Conservation (phyloP, 1,140 invertebrate genomes). For the Caenorhabditis elegans region DNA sequence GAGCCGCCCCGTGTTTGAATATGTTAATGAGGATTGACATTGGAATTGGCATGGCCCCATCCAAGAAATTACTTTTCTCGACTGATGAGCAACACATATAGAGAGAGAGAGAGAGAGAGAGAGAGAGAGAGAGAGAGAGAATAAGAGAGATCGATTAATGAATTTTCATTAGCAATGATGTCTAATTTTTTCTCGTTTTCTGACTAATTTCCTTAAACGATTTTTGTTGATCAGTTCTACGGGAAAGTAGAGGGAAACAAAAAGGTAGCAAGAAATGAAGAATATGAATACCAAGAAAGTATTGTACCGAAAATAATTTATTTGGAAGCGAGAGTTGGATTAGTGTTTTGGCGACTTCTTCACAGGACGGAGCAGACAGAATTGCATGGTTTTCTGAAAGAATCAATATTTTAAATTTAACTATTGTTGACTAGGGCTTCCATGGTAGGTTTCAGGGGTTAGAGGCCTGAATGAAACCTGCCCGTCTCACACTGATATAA, state of each 20-base stretch:
- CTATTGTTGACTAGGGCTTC: no score
- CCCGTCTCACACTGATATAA: no score
- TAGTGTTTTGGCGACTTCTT: not conserved
- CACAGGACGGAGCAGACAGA: not conserved
- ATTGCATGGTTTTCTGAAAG: not conserved
- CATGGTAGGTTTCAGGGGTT: no score
- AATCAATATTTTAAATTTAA: no score
- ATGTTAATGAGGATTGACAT: constrained; percentile 32
- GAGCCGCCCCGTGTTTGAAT: not conserved
- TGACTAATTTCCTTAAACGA: not conserved
- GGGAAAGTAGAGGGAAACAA: not conserved
- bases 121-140: not conserved
- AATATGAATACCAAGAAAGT: no score
- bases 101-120: not conserved
- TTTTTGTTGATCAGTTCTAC: not conserved
- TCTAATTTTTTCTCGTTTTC: not conserved
- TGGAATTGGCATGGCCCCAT: not conserved
- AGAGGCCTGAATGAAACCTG: no score
- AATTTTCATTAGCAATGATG: constrained; percentile 2
- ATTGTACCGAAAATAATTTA: not conserved
- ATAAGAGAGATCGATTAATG: not conserved
- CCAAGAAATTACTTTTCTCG: not conserved
- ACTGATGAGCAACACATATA: no score
- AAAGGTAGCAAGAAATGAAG: not conserved
- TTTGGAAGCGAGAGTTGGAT: not conserved